A percentile compares a stretch with the other conserved stretches of the same genome.
Evolutionary conservation across 1,140 invertebrate genomes (phyloP).

Genomic region (Pantala flavescens): DNA sequence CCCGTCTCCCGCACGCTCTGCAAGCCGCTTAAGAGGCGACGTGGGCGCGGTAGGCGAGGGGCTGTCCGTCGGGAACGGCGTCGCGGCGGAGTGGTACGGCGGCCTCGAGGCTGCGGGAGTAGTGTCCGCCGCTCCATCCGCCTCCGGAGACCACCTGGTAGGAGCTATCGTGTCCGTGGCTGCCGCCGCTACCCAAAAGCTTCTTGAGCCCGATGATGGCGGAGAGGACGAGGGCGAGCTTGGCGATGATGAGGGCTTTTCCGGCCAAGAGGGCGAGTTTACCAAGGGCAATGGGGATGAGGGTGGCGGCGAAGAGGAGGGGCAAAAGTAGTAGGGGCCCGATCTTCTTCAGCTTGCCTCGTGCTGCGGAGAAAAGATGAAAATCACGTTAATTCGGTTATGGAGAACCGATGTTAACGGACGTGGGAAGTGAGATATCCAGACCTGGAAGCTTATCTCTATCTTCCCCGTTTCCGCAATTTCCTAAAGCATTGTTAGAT

Average conservation of each 20-base stretch:
- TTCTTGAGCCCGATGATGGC: conserved; percentile 67
- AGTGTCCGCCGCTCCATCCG: background rate
- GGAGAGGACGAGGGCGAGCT: conserved; percentile 62
- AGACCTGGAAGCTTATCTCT: too few species aligned
- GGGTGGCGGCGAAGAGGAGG: conserved; percentile 57
- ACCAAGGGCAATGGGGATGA: conserved; percentile 60
- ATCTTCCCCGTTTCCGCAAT: too few species aligned
- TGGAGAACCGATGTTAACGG: too few species aligned
- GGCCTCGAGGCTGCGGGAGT: background rate
- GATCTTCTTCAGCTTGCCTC: conserved; percentile 71
- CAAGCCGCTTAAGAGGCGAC: background rate
- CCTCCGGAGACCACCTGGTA: conserved; percentile 1
- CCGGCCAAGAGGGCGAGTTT: conserved; percentile 61
- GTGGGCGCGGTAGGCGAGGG: background rate
- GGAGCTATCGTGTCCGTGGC: background rate
- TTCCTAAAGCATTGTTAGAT: too few species aligned
- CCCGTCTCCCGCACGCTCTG: background rate
- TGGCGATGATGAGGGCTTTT: conserved; percentile 63
- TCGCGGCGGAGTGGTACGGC: background rate
- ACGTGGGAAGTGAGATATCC: too few species aligned
- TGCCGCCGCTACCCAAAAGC: conserved; percentile 46
- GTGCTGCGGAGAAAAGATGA: conserved; percentile 37
- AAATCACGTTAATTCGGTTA: background rate
- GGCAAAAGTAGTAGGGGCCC: conserved; percentile 75
- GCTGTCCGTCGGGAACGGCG: background rate